Percentiles rank a stretch among this genome's conserved stretches.
phyloP scores from a whole-genome alignment of 2,888 invertebrate species.

The Polydesmus complanatus region DNA sequence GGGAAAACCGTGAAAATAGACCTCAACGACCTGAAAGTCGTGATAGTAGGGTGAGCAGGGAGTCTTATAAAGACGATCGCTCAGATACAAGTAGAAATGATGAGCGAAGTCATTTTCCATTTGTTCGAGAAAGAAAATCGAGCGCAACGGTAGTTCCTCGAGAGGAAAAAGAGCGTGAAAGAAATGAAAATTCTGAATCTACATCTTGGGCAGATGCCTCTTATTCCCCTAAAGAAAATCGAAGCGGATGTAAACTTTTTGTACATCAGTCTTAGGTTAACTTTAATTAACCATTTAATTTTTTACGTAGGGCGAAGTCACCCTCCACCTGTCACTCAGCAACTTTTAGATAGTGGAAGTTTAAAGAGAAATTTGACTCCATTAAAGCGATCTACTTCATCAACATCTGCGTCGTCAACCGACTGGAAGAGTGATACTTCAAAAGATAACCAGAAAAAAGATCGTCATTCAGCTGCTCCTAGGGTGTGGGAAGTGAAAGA shows the following conservation, averaged over 20 bases:
- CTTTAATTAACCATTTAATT: constrained; percentile 4
- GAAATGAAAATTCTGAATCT: constrained; percentile 3
- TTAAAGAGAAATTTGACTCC: constrained; percentile 30
- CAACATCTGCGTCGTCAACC: constrained; percentile 26
- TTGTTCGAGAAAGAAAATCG: constrained; percentile 16
- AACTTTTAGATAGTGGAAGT: constrained; percentile 31
- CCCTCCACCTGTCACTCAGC: constrained; percentile 30
- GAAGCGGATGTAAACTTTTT: constrained; percentile 17
- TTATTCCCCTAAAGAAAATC: constrained; percentile 20
- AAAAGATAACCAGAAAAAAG: constrained; percentile 11
- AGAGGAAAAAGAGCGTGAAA: constrained; percentile 19
- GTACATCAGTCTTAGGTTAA: not conserved
- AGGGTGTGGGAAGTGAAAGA: constrained; percentile 7
- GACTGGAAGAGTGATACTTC: constrained; percentile 26
- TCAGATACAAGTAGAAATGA: constrained; percentile 6
- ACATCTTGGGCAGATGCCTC: constrained; percentile 23
- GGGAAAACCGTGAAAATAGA: constrained; percentile 31
- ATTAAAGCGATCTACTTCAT: constrained; percentile 31
- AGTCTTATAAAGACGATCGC: constrained; percentile 27
- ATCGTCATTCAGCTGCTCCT: not conserved
- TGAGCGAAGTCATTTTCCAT: constrained; percentile 5
- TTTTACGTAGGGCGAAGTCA: constrained; percentile 25
- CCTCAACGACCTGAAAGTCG: constrained; percentile 45
- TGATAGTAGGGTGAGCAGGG: constrained; percentile 36
- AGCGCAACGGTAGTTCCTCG: constrained; percentile 10